Conservation (phyloP, 2,797 vertebrate genomes). For the Notolabrus celidotus region DNA sequence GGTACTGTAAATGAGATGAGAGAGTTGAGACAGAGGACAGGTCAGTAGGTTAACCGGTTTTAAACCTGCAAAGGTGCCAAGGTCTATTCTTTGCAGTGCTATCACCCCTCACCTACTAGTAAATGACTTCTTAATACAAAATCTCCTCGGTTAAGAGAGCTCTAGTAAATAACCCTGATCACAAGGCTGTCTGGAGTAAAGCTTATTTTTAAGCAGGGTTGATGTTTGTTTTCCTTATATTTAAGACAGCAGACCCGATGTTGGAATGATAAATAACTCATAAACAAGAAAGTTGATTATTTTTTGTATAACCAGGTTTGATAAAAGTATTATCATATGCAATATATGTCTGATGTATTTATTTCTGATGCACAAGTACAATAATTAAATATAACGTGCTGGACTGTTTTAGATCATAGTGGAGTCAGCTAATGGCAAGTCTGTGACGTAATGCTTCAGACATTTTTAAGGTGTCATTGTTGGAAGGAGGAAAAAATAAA, state of each 20-base stretch:
- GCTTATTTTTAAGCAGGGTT: neutral
- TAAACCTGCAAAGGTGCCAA: neutral
- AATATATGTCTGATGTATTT: neutral
- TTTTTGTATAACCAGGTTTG: neutral
- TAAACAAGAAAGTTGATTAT: neutral
- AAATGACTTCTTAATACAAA: neutral
- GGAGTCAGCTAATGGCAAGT: neutral
- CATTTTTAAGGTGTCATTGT: neutral
- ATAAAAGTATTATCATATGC: no score
- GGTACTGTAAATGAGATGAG: neutral
- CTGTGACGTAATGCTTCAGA: neutral
- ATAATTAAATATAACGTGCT: neutral
- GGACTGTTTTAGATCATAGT: neutral
- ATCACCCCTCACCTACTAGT: neutral
- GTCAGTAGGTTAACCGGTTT: neutral
- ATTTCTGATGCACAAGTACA: neutral
- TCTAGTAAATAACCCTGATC: conserved; percentile 4
- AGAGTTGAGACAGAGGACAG: neutral
- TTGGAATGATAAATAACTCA: neutral
- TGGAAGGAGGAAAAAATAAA: no score
- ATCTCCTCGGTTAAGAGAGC: neutral
- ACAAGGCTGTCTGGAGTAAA: neutral
- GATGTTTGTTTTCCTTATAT: neutral
- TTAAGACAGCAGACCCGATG: neutral
- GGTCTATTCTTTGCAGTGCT: neutral